A percentile compares a stretch with the other conserved stretches of the same genome.
Evolutionary conservation across 1,140 invertebrate genomes (phyloP).

Genomic region (Sarcophaga bullata): DNA sequence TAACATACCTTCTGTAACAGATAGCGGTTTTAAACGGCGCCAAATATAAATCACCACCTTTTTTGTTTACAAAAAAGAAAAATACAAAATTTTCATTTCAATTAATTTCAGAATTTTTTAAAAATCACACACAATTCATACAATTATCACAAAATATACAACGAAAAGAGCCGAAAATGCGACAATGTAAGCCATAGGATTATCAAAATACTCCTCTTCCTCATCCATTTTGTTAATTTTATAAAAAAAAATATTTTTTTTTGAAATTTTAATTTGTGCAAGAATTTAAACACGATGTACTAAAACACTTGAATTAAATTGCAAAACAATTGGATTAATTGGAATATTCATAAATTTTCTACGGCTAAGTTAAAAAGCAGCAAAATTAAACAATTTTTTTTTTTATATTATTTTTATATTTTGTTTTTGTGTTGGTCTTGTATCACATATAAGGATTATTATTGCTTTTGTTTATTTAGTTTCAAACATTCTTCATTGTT

Average conservation of each 20-base stretch:
- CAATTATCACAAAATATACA: neutral
- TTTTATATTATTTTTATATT: too few relatives aligned
- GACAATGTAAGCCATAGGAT: neutral
- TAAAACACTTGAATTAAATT: neutral
- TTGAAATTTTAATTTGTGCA: neutral
- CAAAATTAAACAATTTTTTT: too few relatives aligned
- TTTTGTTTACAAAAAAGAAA: neutral
- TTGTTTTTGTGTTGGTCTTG: neutral
- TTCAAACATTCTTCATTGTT: neutral
- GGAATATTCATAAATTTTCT: constrained; percentile 1
- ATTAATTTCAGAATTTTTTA: neutral
- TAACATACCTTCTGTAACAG: neutral
- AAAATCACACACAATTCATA: neutral
- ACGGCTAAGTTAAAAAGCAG: neutral
- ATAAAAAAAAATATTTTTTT: neutral
- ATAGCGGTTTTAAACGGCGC: neutral
- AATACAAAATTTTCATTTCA: neutral
- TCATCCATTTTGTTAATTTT: neutral
- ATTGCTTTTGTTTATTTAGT: neutral
- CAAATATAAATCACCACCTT: neutral
- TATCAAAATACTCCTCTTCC: constrained; percentile 1
- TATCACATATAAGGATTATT: neutral
- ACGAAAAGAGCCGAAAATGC: neutral
- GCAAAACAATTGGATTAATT: neutral
- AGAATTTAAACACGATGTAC: neutral